These are phyloP conservation scores for Ptiloglossa arizonensis DNA, from an alignment of 1,140 invertebrate species.

Conservation along the genomic window DNA sequence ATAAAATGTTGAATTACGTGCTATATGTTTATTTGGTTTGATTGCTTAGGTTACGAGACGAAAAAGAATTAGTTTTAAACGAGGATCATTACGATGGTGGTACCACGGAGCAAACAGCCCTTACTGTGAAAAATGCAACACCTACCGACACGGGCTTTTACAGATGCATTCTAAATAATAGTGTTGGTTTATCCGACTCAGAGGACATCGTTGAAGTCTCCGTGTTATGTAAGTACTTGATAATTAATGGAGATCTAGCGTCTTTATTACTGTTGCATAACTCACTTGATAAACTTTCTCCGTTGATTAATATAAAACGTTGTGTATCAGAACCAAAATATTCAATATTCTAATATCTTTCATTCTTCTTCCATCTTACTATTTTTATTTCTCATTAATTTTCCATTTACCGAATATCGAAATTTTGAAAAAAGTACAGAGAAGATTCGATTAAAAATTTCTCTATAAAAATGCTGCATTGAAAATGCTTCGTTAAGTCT, in stretches of 20 bases:
- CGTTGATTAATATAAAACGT: no score
- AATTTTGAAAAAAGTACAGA: no score
- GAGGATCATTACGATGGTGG: conserved; percentile 89
- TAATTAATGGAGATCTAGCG: conserved; percentile 28
- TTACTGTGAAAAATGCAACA: conserved; percentile 89
- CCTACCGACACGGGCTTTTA: conserved; percentile 91
- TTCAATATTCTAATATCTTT: no score
- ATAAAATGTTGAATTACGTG: not conserved
- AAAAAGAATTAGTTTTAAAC: conserved; percentile 85
- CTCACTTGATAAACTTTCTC: no score
- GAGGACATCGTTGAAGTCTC: conserved; percentile 87
- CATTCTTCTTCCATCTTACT: no score
- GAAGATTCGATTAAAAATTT: no score
- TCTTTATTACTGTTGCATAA: no score
- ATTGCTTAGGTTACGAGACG: conserved; percentile 87
- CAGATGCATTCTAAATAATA: conserved; percentile 89
- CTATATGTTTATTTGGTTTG: not conserved
- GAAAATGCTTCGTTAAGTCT: no score
- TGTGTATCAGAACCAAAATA: no score
- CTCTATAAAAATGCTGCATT: no score
- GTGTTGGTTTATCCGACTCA: conserved; percentile 87
- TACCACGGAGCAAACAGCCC: conserved; percentile 86
- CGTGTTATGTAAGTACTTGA: conserved; percentile 88
- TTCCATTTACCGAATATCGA: no score
- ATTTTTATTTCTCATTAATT: no score